A percentile compares a stretch with the other conserved stretches of the same genome.
Conservation (phyloP, 2,113 vertebrate species). For the Zosterops japonicus region DNA sequence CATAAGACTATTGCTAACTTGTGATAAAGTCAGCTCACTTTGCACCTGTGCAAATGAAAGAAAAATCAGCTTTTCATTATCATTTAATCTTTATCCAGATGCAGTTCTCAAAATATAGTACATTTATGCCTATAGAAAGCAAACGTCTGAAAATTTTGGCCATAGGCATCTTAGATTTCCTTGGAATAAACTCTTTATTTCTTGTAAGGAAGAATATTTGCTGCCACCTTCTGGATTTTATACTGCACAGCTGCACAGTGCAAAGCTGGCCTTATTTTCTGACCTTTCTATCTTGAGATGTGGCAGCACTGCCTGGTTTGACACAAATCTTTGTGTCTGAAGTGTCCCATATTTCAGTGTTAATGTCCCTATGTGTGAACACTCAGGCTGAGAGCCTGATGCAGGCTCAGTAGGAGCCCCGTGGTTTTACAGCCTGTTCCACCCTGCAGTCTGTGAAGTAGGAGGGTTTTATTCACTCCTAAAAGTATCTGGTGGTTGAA, state of each 20-base stretch:
- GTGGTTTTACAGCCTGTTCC: neutral
- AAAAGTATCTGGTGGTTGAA: neutral
- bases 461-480: neutral
- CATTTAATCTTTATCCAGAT: neutral
- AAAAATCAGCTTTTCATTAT: neutral
- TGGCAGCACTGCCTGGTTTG: neutral
- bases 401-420: neutral
- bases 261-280: neutral
- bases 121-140: neutral
- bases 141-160: neutral
- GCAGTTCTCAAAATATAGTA: neutral
- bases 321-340: neutral
- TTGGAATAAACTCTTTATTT: neutral
- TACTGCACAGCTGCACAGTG: neutral
- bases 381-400: neutral
- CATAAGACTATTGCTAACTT: neutral
- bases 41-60: neutral
- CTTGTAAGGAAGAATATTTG: neutral
- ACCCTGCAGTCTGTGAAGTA: neutral
- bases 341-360: neutral
- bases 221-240: conserved; percentile 69
- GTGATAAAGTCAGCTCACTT: neutral
- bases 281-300: neutral
- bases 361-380: neutral
- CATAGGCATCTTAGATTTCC: neutral